These are phyloP conservation scores for Nebria salina DNA, from an alignment of 2,888 invertebrate species.

Conservation along the genomic window DNA sequence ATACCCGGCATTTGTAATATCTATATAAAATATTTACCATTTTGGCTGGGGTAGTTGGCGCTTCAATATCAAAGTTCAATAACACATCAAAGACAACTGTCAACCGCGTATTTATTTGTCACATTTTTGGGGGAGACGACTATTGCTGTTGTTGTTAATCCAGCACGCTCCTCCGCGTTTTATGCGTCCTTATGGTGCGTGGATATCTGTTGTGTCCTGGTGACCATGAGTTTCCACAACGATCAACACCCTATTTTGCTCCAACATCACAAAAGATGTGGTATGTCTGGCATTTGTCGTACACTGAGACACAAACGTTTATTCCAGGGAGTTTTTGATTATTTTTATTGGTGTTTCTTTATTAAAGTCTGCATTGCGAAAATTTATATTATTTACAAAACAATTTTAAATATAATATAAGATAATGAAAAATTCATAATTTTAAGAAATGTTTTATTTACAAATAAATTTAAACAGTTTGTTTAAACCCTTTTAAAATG, in stretches of 20 bases:
- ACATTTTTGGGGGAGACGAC: neutral
- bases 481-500: no score
- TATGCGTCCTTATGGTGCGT: neutral
- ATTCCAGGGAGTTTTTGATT: neutral
- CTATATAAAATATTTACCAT: neutral
- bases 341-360: neutral
- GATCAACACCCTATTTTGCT: neutral
- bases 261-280: neutral
- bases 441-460: no score
- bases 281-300: neutral
- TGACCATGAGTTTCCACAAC: neutral
- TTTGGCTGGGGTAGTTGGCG: neutral
- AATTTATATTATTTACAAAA: neutral
- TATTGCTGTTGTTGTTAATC: neutral
- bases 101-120: neutral
- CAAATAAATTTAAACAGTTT: no score
- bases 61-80: neutral
- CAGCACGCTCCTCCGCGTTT: neutral
- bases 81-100: constrained; percentile 1
- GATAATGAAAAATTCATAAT: no score
- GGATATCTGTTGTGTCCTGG: neutral
- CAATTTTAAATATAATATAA: no score
- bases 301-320: neutral
- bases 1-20: neutral
- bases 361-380: neutral